A percentile compares a stretch with the other conserved stretches of the same genome.
Evolutionary conservation across 1,140 invertebrate genomes (phyloP).

Genomic region (Caenorhabditis inopinata): DNA sequence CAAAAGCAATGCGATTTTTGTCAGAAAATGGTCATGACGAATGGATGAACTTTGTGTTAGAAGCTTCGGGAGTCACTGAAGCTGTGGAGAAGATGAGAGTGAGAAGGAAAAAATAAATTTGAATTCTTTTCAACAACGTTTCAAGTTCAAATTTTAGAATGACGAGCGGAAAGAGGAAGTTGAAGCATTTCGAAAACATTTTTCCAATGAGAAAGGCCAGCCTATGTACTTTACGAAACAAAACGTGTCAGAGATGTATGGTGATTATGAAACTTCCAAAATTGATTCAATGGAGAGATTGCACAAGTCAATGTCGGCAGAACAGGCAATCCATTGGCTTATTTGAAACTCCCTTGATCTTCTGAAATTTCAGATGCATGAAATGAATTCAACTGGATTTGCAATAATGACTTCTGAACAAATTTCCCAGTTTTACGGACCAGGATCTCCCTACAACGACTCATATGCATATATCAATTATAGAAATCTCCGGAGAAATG

Average conservation of each 20-base stretch:
- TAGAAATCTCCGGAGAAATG: background rate
- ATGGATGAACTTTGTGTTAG: constrained; percentile 50
- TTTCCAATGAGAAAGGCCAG: background rate
- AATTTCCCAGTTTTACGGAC: constrained; percentile 48
- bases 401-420: constrained; percentile 44
- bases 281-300: constrained; percentile 48
- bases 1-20: constrained; percentile 2
- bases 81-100: constrained; percentile 36
- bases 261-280: constrained; percentile 45
- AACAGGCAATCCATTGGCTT: no score
- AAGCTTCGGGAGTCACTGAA: constrained; percentile 51
- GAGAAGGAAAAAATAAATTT: no score
- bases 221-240: constrained; percentile 30
- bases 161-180: background rate
- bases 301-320: constrained; percentile 44
- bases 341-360: no score
- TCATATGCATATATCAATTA: background rate
- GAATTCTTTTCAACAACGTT: no score
- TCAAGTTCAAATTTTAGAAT: no score
- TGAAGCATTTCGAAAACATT: background rate
- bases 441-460: constrained; percentile 53
- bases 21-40: constrained; percentile 45
- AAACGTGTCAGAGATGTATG: constrained; percentile 44
- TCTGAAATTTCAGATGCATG: constrained; percentile 43
- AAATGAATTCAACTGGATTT: constrained; percentile 54